These are phyloP conservation scores for Pseudanteris insignis DNA, from an alignment of 2,888 invertebrate species.

Conservation along the genomic window DNA sequence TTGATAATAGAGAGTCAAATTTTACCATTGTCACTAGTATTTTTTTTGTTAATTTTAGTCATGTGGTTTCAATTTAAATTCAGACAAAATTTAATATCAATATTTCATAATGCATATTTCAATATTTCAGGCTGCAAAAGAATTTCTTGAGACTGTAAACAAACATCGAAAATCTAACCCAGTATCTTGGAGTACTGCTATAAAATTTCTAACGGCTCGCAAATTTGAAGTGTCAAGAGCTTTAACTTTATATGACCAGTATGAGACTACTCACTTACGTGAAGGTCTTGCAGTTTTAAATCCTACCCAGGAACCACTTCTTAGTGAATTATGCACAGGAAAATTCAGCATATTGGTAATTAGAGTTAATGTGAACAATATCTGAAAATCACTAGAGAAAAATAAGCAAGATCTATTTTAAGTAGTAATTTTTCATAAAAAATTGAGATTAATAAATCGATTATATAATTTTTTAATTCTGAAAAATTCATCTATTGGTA, in stretches of 20 bases:
- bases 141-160: constrained; percentile 82
- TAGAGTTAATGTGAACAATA: too few species aligned
- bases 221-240: constrained; percentile 94
- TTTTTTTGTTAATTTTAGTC: neutral
- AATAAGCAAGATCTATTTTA: too few species aligned
- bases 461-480: too few species aligned
- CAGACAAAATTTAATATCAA: neutral
- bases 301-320: constrained; percentile 83
- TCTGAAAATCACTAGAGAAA: too few species aligned
- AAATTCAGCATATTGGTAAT: constrained; percentile 94
- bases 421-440: too few species aligned
- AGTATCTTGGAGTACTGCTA: constrained; percentile 86
- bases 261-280: constrained; percentile 86
- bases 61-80: too few species aligned
- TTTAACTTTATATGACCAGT: constrained; percentile 89
- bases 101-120: neutral
- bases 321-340: constrained; percentile 87
- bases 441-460: too few species aligned
- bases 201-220: constrained; percentile 90
- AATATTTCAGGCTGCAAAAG: constrained; percentile 78
- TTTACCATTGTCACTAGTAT: too few species aligned
- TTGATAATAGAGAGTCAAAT: too few species aligned
- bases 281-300: constrained; percentile 89
- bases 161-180: constrained; percentile 69
- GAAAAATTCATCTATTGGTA: too few species aligned